Evolutionary conservation across 2,797 vertebrate species (phyloP), one percentile per base, ranked within the genome.

Genomic region (Rallus crepitans): DNA sequence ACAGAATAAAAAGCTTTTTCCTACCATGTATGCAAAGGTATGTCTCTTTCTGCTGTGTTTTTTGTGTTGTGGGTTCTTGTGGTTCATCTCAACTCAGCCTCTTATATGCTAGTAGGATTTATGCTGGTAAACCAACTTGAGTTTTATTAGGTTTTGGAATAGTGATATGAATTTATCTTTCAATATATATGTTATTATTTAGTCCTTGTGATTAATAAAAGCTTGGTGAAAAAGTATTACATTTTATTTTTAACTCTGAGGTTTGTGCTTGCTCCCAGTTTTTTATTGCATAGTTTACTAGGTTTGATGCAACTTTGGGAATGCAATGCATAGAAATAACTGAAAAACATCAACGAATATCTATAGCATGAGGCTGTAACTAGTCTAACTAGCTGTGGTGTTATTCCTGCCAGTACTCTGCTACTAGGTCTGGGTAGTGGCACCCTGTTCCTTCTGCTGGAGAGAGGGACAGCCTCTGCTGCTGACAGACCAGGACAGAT

Each of bases 1-100:
- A 76, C 19, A 28, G 45, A 92, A 95, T 96, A 95, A 95, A 97
- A 94, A 30, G 23, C 37, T 95, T 93, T 92, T 95, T 82, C 70
- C 82, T 90, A 94, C 37, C 7, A 7, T 35, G 8, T 82, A 75
- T 65, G 28, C 78, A 82, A 88, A 66, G 3, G 15, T 63, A 35
- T 37, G 18, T 87, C 7, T 72, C 72, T 60, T 61, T 28, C 48
- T 71, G 0, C 6, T 8, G 7, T n/a, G 59, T 14, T 25, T 45
- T 64, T 52, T 57, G 24, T 24, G 13, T 52, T 52, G 25, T 52
- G 50, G 25, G 48, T 50, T 13, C 11, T 14, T 50, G 42, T 45
- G 48, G 31, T 71, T 52, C 24, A 20, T 37, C 27, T 73, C 68
- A 61, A 27, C 17, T 79, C 33, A 83, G 15, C 57, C 69, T 60